Base-by-base conservation (phyloP, 2,113 vertebrate species). In the Etheostoma spectabile region DNA sequence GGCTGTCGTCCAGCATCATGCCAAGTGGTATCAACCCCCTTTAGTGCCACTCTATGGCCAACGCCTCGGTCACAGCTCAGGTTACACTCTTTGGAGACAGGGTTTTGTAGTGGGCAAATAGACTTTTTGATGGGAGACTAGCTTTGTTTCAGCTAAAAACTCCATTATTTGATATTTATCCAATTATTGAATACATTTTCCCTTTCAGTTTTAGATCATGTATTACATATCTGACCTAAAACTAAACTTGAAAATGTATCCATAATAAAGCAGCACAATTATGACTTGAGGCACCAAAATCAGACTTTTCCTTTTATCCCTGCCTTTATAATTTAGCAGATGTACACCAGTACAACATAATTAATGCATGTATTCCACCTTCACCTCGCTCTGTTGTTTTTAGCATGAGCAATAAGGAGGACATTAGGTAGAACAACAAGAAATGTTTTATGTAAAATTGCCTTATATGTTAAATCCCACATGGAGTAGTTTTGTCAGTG, bases 1-100 rank as follows among this genome's bases (percentile, higher is more conserved):
- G 90, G 91, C 94, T 94, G 95, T 88, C 91, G 87, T 92, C 89
- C 93, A 93, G 89, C 89, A 89, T 93, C 89, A 89, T 92, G 90
- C 93, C 91, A 93, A 85, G 91, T 86, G 87, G 88, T 91, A 93
- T 94, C 91, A 93, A 92, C 90, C 92, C 89, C 92, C 91, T 94
- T 93, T 84, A 85, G 92, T 92, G 90, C 87, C 91, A 90, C 85
- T 89, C 83, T 65, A 79, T 90, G 91, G 86, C 86, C 89, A 89
- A 93, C 86, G 93, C 91, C 93, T 92, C 85, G 67, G 46, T 69
- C 84, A 3, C 63, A 3, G 48, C 92, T 95, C 93, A 27, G 88
- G 92, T 95, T 95, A 92, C 93, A 77, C 75, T 81, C 87, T 83
- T 21, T 69, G 74, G 79, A 88, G 86, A 65, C 72, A 33, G 74